Base-by-base conservation (phyloP, 2,888 invertebrate species). In the Aethes cnicana region DNA sequence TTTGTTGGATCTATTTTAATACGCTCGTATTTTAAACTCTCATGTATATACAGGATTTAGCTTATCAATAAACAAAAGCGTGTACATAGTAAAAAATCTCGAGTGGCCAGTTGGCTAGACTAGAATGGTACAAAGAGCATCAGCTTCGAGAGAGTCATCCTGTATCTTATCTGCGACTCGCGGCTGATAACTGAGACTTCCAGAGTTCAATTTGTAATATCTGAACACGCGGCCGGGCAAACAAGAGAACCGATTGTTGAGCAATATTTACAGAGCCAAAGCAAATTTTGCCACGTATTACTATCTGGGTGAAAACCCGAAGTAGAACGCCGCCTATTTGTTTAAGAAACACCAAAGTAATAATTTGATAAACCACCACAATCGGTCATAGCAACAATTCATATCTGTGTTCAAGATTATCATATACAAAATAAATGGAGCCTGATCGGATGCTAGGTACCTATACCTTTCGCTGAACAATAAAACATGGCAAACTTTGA, bases 91-190 rank as follows among this genome's bases (percentile, higher is more conserved):
- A 14, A 39, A 39, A 59, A 47, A 55, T 56, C 32, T 49, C 33
- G 42, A 60, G 52, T 54, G 58, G 54, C 53, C 42, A 55, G 44
- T 25, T 6, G 58, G 53, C 56, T 59, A 61, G 58, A 55, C 56
- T 59, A 61, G 58, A 55, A 57, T 58, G 61, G 62, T 63, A 65
- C 66, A 68, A 68, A 73, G 72, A 75, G 73, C 74, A 75, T 84
- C 84, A 82, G 81, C 82, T 84, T 76, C 72, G 65, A 65, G 69
- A 62, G 63, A 75, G 75, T 76, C 76, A 72, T 59, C 63, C 58
- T 63, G 69, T 83, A 84, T 81, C 83, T 86, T 86, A 86, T 87
- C 86, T 63, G 64, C n/a, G n/a, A n/a, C 64, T 66, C 68, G 65
- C 66, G 77, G 66, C 69, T 68, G 84, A 86, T 86, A 84, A 74